phyloP scores from a whole-genome alignment of 1,140 invertebrate species.

The Bombus sibiricus region DNA sequence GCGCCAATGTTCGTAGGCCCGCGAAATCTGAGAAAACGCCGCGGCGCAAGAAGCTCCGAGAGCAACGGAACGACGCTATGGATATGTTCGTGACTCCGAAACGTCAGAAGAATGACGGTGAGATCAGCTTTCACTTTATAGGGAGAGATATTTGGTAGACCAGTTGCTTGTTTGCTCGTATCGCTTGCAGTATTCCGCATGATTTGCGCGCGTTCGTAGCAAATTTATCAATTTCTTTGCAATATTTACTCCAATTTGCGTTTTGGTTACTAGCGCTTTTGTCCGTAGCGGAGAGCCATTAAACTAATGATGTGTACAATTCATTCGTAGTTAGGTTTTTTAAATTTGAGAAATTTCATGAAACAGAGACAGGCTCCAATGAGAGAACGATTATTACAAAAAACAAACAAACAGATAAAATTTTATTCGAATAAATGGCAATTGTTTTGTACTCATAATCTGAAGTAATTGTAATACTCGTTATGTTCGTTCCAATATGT shows the following conservation, averaged over 20 bases:
- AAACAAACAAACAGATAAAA: not conserved
- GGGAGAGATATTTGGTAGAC: conserved; percentile 32
- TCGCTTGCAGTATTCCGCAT: conserved; percentile 64
- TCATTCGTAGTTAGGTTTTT: conserved; percentile 36
- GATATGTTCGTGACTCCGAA: conserved; percentile 79
- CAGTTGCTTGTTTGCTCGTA: conserved; percentile 57
- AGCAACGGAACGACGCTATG: conserved; percentile 77
- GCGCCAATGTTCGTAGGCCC: conserved; percentile 71
- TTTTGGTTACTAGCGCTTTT: conserved; percentile 57
- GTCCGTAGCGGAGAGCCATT: conserved; percentile 41
- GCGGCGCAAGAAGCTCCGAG: conserved; percentile 70
- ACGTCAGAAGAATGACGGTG: conserved; percentile 80
- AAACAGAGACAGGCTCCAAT: not conserved
- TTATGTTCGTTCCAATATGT: not conserved
- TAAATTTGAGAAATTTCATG: not conserved
- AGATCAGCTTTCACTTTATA: conserved; percentile 64
- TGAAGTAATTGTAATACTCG: not conserved
- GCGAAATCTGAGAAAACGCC: conserved; percentile 74
- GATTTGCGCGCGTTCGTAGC: conserved; percentile 54
- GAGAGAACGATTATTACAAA: not conserved
- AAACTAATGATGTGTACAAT: conserved; percentile 55
- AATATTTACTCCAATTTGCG: conserved; percentile 47
- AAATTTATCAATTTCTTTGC: conserved; percentile 41
- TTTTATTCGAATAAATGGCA: not conserved
- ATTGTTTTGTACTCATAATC: not conserved